A percentile compares a stretch with the other conserved stretches of the same genome.
Evolutionary conservation across 2,797 vertebrate species (phyloP).

Genomic region (Esox masquinongy): DNA sequence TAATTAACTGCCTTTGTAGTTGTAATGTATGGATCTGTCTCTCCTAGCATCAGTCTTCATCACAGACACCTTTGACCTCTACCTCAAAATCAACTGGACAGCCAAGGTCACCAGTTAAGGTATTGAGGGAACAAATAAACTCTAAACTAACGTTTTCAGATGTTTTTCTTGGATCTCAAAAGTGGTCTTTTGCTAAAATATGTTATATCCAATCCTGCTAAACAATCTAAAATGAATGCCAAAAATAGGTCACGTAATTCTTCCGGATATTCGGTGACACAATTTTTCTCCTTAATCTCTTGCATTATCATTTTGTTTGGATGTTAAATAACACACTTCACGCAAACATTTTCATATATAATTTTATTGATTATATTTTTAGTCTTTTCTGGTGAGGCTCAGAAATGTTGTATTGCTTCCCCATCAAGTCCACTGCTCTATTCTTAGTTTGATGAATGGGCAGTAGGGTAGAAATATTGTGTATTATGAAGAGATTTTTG

Average conservation of each 20-base stretch:
- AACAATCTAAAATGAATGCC: background rate
- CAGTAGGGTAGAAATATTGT: constrained; percentile 37
- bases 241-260: background rate
- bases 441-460: constrained; percentile 37
- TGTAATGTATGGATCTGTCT: background rate
- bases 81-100: background rate
- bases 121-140: background rate
- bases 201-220: background rate
- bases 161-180: background rate
- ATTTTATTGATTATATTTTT: constrained; percentile 75
- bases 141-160: background rate
- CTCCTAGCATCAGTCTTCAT: background rate
- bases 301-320: background rate
- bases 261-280: background rate
- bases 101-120: background rate
- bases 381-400: constrained; percentile 67
- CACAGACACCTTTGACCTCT: background rate
- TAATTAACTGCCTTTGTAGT: constrained; percentile 34
- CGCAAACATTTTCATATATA: constrained; percentile 61
- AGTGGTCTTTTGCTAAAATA: background rate
- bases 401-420: constrained; percentile 75
- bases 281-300: background rate
- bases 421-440: constrained; percentile 36
- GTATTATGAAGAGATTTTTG: background rate
- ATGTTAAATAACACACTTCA: constrained; percentile 35